These are phyloP conservation scores for Archegozetes longisetosus DNA, from an alignment of 1,140 invertebrate species.

Conservation along the genomic window DNA sequence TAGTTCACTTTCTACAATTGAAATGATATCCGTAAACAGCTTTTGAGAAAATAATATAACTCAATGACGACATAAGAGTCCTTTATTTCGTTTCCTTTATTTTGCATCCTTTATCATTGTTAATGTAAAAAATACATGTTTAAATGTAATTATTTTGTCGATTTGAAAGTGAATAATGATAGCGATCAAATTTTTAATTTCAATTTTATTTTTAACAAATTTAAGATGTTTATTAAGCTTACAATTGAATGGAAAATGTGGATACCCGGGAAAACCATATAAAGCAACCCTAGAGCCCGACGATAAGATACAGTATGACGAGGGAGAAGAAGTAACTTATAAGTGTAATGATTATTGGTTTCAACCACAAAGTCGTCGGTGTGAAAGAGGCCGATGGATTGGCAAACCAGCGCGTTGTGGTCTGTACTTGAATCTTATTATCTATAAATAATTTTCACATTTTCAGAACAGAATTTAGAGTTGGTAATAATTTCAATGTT, in stretches of 20 bases:
- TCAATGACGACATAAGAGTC: too few species aligned
- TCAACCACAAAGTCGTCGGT: neutral
- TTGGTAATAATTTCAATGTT: neutral
- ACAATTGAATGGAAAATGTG: slow-evolving; percentile 6
- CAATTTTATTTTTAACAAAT: too few species aligned
- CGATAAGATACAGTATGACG: neutral
- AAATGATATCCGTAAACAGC: too few species aligned
- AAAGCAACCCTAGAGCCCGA: neutral
- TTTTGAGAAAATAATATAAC: too few species aligned
- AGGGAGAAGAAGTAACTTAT: slow-evolving; percentile 2
- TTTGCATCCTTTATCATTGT: too few species aligned
- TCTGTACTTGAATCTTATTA: neutral
- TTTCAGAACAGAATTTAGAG: neutral
- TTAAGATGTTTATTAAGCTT: too few species aligned
- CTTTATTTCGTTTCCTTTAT: too few species aligned
- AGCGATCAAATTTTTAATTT: too few species aligned
- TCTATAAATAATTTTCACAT: neutral
- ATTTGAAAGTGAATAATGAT: too few species aligned
- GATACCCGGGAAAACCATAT: slow-evolving; percentile 10
- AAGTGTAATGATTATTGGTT: slow-evolving; percentile 4
- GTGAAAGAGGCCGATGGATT: slow-evolving; percentile 2
- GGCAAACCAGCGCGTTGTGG: slow-evolving; percentile 4
- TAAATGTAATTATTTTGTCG: too few species aligned
- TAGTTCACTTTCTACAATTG: too few species aligned
- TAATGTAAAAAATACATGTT: too few species aligned